Base-by-base conservation (phyloP, 2,888 invertebrate species). In the Lucinisca nassula region DNA sequence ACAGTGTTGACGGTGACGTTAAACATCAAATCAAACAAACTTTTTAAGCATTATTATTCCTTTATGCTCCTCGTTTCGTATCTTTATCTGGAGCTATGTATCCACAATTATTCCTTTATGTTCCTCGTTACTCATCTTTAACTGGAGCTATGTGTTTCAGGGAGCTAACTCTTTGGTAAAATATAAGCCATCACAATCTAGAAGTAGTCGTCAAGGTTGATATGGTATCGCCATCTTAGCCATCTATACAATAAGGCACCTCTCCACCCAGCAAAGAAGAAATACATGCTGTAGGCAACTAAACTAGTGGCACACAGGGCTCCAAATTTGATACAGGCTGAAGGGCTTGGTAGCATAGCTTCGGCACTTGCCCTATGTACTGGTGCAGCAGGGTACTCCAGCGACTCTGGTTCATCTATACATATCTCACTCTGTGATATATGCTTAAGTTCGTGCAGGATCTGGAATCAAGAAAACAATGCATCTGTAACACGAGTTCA, bases 361-460 rank as follows among this genome's bases (percentile, higher is more conserved):
- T 91, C 90, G 0, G 89, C 27, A 24, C 82, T 78, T 24, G 79
- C 78, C 27, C 70, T 83, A 0, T 70, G 58, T 0, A 89, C 58
- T 1, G 88, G 88, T 10, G 32, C 8, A 0, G 90, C 89, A 30
- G 90, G 89, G 45, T 72, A 84, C 45, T 89, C 89, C 6, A 40
- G 32, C 0, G 87, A 89, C 73, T 93, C 92, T 21, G 95, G 94
- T 88, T 95, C 95, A 37, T 91, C 90, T 49, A 90, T 79, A 92
- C 93, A 93, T 37, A 95, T 95, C 70, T 94, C 89, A 81, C 92
- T 85, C 45, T 89, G 78, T 37, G 87, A 49, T 17, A 95, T 91
- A 72, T 91, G 91, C 6, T 94, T 94, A 85, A 93, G 91, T 0
- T 84, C 84, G 79, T 80, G 86, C 8, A 93, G 85, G 17, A 93